These are phyloP conservation scores for Phaonia tiefii DNA, from an alignment of 2,888 invertebrate genomes.

Conservation along the genomic window DNA sequence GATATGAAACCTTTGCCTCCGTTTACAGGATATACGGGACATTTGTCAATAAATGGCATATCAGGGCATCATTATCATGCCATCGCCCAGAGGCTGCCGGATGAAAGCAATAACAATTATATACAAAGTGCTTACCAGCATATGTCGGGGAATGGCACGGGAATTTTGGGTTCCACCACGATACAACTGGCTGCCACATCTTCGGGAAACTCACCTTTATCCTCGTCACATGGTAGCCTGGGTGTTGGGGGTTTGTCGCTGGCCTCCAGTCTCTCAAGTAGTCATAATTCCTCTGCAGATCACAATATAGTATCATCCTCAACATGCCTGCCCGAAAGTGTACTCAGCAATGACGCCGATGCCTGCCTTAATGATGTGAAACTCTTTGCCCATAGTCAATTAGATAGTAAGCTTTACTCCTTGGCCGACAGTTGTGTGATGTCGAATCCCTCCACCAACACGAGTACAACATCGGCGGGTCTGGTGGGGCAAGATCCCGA, in stretches of 20 bases:
- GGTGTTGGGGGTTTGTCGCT: conserved; percentile 47
- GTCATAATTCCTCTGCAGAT: conserved; percentile 81
- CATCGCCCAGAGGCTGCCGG: conserved; percentile 88
- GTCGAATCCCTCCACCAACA: conserved; percentile 70
- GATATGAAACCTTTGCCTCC: conserved; percentile 93
- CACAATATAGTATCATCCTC: conserved; percentile 89
- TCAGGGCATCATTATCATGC: conserved; percentile 93
- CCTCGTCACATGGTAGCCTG: conserved; percentile 47
- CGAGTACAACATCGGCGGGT: conserved; percentile 76
- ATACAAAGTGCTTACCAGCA: conserved; percentile 83
- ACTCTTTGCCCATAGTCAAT: conserved; percentile 82
- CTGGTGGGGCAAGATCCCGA: conserved; percentile 82
- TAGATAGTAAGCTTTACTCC: conserved; percentile 82
- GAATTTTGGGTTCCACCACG: conserved; percentile 61
- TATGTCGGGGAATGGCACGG: conserved; percentile 43
- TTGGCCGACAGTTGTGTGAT: conserved; percentile 81
- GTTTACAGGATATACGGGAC: conserved; percentile 92
- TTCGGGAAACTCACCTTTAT: conserved; percentile 68
- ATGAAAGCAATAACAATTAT: conserved; percentile 88
- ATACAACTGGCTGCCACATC: conserved; percentile 70
- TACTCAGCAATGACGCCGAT: conserved; percentile 81
- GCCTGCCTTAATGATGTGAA: conserved; percentile 83
- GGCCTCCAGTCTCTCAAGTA: conserved; percentile 68
- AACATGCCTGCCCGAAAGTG: conserved; percentile 85
- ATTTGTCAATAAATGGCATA: conserved; percentile 92